Evolutionary conservation across 1,140 invertebrate species (phyloP), one percentile per base, ranked within the genome.

Genomic region (Zaprionus capensis): DNA sequence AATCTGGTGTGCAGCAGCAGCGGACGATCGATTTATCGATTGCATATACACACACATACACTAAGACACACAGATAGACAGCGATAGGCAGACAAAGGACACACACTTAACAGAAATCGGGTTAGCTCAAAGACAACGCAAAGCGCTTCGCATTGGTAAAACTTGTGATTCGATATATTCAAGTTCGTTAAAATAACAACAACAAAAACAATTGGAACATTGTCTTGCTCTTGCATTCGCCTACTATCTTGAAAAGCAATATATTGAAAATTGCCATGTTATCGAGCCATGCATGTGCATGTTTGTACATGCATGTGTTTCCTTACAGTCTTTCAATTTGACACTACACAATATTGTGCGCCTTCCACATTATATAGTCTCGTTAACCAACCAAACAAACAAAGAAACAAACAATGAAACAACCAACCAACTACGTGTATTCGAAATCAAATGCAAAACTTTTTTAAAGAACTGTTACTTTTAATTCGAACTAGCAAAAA

Each of bases 381-480:
- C 15, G 38, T 41, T 41, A 56, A 46, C 31, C 26, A 31, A 56
- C n/a, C 28, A 22, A 22, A 41, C 34, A 71, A 31, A 63, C 28
- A 28, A 26, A 63, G 38, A 20, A 56, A 53, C 49, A 49, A 34
- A 31, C n/a, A 36, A 53, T 31, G n/a, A 69, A 69, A 34, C 31
- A 46, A 36, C 62, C 31, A 41, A 58, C 44, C 36, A 56, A 77
- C 77, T 79, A 79, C 77, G 68, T 79, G 74, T 79, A 76, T 71
- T 78, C 66, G 34, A 76, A 76, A 71, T 79, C 73, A 76, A 71
- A 72, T 79, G 68, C 73, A 70, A 64, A 68, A 73, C 17, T 6
- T 63, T 76, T 76, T 66, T 46, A 46, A 46, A 46, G 56, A 71
- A 51, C 26, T 64, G 46, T 36, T 70, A 55, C 20, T 17, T 65